Evolutionary conservation across 2,797 vertebrate species (phyloP).

Genomic region (Sebastes vulpes): DNA sequence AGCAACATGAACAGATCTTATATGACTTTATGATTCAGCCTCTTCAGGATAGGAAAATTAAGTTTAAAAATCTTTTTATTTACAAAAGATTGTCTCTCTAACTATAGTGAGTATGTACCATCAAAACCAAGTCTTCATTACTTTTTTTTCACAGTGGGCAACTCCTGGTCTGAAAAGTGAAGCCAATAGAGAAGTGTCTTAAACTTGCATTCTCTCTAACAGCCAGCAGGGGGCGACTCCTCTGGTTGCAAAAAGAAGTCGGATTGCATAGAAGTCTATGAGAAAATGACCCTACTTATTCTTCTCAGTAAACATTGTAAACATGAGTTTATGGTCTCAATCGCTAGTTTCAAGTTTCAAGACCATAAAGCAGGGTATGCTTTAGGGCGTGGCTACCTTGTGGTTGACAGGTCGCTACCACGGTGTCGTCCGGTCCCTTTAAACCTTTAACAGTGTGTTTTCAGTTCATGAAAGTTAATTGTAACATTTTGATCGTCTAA

Average conservation of each 20-base stretch:
- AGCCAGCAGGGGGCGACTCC: background rate
- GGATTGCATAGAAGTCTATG: background rate
- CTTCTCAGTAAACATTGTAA: too few species aligned
- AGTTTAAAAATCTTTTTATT: background rate
- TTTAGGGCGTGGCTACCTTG: background rate
- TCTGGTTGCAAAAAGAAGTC: background rate
- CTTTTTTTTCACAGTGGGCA: fast-evolving
- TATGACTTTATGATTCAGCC: background rate
- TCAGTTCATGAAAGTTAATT: too few species aligned
- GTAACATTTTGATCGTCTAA: fast-evolving
- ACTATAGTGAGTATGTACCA: background rate
- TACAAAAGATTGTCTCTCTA: background rate
- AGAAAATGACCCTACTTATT: too few species aligned
- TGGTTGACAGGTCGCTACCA: background rate
- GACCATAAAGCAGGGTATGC: background rate
- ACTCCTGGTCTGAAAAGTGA: background rate
- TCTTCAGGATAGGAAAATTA: background rate
- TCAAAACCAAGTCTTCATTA: background rate
- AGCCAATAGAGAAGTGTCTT: background rate
- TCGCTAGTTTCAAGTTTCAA: background rate
- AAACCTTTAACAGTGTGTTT: too few species aligned
- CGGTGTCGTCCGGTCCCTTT: too few species aligned
- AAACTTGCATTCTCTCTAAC: fast-evolving
- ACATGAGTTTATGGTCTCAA: background rate
- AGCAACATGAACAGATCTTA: background rate